These are phyloP conservation scores for Drosophila jambulina DNA, from an alignment of 1,140 invertebrate genomes.

Conservation along the genomic window DNA sequence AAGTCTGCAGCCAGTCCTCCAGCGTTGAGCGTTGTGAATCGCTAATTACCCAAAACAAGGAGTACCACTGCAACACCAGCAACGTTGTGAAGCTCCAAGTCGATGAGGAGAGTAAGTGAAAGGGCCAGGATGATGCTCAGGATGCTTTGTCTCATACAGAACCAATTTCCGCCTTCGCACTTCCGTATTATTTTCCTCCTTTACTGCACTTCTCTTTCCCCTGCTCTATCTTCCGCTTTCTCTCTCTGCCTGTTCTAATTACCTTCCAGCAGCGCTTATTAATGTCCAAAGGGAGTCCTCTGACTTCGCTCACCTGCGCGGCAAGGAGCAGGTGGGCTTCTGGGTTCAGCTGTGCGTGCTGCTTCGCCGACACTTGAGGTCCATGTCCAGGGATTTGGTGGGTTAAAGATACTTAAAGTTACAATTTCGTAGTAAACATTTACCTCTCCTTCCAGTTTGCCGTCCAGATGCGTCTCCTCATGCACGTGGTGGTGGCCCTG, in stretches of 20 bases:
- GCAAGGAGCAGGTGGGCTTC: constrained; percentile 69
- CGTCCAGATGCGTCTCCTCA: constrained; percentile 90
- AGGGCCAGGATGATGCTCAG: constrained; percentile 9
- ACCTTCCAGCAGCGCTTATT: constrained; percentile 67
- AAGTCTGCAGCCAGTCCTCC: constrained; percentile 71
- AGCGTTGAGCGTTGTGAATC: constrained; percentile 46
- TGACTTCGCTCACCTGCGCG: constrained; percentile 33
- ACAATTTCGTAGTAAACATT: neutral
- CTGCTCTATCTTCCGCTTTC: constrained; percentile 63
- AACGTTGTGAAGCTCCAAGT: constrained; percentile 24
- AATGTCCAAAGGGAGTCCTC: constrained; percentile 9
- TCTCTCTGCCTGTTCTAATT: constrained; percentile 38
- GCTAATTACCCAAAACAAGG: constrained; percentile 67
- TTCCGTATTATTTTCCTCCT: constrained; percentile 5
- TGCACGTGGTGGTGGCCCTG: constrained; percentile 91
- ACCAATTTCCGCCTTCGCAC: constrained; percentile 1
- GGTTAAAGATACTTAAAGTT: neutral
- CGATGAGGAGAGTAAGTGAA: constrained; percentile 72
- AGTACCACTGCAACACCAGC: constrained; percentile 17
- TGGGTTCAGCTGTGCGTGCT: constrained; percentile 64
- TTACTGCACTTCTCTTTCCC: constrained; percentile 14
- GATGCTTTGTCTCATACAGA: constrained; percentile 16
- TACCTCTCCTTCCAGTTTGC: constrained; percentile 86
- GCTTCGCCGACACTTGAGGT: constrained; percentile 48
- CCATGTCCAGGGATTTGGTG: constrained; percentile 72